Evolutionary conservation across 1,140 invertebrate species (phyloP).

Genomic region (Hydropsyche tenuis): DNA sequence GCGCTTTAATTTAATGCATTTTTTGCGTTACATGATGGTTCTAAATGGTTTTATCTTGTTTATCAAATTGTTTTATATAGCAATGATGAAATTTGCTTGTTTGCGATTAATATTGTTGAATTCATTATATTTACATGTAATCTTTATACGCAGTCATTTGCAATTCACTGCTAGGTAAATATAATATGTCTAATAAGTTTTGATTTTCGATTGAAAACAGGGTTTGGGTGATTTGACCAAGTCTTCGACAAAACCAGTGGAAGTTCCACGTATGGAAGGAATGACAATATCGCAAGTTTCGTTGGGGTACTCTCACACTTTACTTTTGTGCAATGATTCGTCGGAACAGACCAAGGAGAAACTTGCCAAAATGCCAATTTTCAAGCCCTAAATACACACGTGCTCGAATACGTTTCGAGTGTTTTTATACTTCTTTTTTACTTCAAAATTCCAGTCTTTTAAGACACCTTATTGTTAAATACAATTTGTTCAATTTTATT

Average conservation of each 20-base stretch:
- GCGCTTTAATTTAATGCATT: too few species aligned
- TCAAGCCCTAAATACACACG: conserved; percentile 52
- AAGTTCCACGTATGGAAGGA: conserved; percentile 83
- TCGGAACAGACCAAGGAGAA: conserved; percentile 62
- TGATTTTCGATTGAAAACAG: conserved; percentile 57
- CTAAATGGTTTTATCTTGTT: too few species aligned
- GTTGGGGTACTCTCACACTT: conserved; percentile 84
- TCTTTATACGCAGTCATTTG: too few species aligned
- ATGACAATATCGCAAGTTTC: conserved; percentile 80
- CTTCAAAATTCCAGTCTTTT: conserved; percentile 13
- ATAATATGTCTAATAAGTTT: conserved; percentile 18
- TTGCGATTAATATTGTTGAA: too few species aligned
- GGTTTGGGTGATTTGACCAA: conserved; percentile 89
- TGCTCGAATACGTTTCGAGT: neutral
- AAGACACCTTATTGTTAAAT: conserved; percentile 6
- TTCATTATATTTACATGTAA: neutral
- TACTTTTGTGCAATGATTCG: conserved; percentile 67
- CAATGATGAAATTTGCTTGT: too few species aligned
- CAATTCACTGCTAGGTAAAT: too few species aligned
- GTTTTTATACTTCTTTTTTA: conserved; percentile 8
- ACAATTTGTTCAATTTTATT: neutral
- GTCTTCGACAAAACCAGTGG: conserved; percentile 86
- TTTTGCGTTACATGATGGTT: too few species aligned
- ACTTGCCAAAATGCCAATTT: conserved; percentile 60
- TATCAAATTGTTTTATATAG: too few species aligned